Percentiles rank a stretch among this genome's conserved stretches.
Conservation (phyloP, 2,888 invertebrate genomes). For the Hyppa rectilinea region DNA sequence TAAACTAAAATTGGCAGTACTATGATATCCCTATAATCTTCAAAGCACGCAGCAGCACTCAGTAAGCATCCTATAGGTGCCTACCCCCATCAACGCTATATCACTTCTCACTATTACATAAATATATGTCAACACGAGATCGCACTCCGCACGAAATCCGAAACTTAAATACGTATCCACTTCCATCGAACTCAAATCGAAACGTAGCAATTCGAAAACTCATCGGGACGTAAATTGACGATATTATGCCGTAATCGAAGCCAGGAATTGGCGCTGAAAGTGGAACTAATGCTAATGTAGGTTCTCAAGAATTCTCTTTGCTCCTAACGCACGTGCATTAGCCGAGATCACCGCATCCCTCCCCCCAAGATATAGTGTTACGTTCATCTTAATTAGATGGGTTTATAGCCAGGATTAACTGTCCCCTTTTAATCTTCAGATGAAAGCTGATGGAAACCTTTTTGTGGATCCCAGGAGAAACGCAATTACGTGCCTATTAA, state of each 20-base stretch:
- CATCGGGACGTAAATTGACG: conserved; percentile 66
- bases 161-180: conserved; percentile 57
- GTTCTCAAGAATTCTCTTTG: conserved; percentile 74
- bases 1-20: too few relatives aligned
- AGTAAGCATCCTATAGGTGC: neutral
- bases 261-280: conserved; percentile 64
- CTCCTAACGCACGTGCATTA: conserved; percentile 77
- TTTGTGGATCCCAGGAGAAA: conserved; percentile 67
- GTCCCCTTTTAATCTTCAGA: conserved; percentile 75
- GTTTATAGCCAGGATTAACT: conserved; percentile 72
- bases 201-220: conserved; percentile 68
- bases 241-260: conserved; percentile 71
- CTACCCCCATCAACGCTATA: conserved; percentile 7
- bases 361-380: conserved; percentile 57
- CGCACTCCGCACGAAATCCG: conserved; percentile 52
- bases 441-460: conserved; percentile 69
- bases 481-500: conserved; percentile 79
- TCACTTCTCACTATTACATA: conserved; percentile 41
- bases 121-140: conserved; percentile 59
- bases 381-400: conserved; percentile 72
- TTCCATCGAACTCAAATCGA: conserved; percentile 59
- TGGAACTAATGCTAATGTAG: conserved; percentile 62
- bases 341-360: conserved; percentile 64
- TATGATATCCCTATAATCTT: neutral
- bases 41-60: neutral